Percentiles rank a stretch among this genome's conserved stretches.
Evolutionary conservation across 2,113 vertebrate genomes (phyloP).

Genomic region (Procavia capensis): DNA sequence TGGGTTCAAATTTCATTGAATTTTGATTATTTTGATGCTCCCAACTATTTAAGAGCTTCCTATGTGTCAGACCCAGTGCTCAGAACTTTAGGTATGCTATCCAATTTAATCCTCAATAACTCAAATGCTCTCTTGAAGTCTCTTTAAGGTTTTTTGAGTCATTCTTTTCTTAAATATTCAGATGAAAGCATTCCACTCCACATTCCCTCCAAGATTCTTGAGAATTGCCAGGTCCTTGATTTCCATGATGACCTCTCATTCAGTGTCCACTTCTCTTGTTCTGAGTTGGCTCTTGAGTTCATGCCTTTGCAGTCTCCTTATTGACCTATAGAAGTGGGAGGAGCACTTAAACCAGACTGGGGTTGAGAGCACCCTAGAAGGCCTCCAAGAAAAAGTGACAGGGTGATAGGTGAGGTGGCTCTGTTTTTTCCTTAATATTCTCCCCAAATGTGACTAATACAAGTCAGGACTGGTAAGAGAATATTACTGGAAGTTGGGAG

Average conservation of each 20-base stretch:
- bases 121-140: not conserved
- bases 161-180: not conserved
- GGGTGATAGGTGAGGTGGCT: not conserved
- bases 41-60: not conserved
- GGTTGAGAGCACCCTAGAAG: not conserved
- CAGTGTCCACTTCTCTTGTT: not conserved
- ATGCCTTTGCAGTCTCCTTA: not conserved
- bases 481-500: not conserved
- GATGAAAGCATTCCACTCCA: not conserved
- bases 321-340: not conserved
- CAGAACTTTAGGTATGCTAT: not conserved
- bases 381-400: not conserved
- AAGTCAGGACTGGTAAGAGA: not conserved
- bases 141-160: not conserved
- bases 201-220: not conserved
- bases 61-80: not conserved
- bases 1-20: no score
- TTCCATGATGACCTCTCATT: not conserved
- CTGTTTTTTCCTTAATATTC: not conserved
- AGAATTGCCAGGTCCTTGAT: not conserved
- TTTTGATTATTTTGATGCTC: no score
- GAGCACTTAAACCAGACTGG: not conserved
- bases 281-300: not conserved
- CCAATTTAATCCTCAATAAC: slow-evolving; percentile 7
- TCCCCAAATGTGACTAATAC: not conserved